Evolutionary conservation across 2,888 invertebrate genomes (phyloP), one percentile per base, ranked within the genome.

Genomic region (Dolomedes plantarius): DNA sequence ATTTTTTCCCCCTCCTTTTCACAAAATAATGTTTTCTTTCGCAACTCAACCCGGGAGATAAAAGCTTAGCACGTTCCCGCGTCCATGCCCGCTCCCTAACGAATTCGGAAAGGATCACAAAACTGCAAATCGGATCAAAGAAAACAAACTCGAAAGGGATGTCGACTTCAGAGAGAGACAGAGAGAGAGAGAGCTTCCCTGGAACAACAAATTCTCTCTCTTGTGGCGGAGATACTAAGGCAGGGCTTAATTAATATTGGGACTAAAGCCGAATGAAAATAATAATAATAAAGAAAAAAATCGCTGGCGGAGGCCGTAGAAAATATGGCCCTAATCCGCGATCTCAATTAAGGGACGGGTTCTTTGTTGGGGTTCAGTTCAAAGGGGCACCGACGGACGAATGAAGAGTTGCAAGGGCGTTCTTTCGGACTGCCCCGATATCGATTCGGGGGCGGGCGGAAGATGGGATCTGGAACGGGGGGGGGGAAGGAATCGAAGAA

Each of bases 271-370:
- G 56, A 23, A 23, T 23, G 5, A 23, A 23, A 56, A 5, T 11
- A 46, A 13, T 46, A 46, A 56, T 19, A 56, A 56, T 19, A 56
- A 23, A 2, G 56, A 56, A 23, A 56, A 56, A 56, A 56, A 9
- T 36, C n/a, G 16, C 2, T 46, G 41, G 56, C 23, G 2, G 23
- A 56, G 56, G 56, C 56, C 56, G 11, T 23, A 56, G 56, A 56
- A 56, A 56, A 56, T 56, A 56, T 56, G 56, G 56, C 19, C 56
- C 56, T 56, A 56, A 56, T 56, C 56, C 56, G 23, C 23, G 23
- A 56, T 56, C 56, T 56, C 56, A 56, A 56, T 56, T 56, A 56
- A 56, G 56, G 56, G 56, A 56, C 56, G 56, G 56, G 23, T 19
- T 23, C 56, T 56, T 56, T 56, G 56, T 56, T 56, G 23, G 56